These are phyloP conservation scores for Gavia stellata DNA, from an alignment of 2,113 vertebrate genomes.

Conservation along the genomic window DNA sequence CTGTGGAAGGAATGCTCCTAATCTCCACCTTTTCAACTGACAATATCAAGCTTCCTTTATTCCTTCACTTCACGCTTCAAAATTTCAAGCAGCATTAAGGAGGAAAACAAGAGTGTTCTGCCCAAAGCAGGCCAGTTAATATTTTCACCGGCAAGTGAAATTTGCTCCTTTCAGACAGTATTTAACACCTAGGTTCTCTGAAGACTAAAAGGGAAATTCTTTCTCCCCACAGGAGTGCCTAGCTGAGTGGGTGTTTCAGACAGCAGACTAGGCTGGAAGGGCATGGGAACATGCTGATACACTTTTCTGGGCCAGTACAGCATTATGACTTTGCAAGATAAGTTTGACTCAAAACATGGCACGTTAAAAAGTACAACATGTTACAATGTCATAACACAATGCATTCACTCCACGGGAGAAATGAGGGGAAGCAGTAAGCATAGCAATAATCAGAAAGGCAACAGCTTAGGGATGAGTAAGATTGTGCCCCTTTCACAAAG, in stretches of 20 bases:
- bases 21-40: not conserved
- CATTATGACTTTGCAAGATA: not conserved
- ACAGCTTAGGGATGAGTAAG: not conserved
- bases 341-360: not conserved
- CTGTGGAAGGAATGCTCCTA: not conserved
- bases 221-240: not conserved
- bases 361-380: not conserved
- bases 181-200: not conserved
- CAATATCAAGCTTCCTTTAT: not conserved
- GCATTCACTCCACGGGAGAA: not conserved
- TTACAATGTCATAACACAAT: not conserved
- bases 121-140: not conserved
- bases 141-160: not conserved
- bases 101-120: not conserved
- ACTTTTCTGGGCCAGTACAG: not conserved
- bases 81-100: not conserved
- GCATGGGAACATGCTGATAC: not conserved
- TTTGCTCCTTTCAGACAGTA: not conserved
- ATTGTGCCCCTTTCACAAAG: not conserved
- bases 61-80: not conserved
- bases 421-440: not conserved
- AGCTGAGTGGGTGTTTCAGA: not conserved
- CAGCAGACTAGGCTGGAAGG: not conserved
- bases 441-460: not conserved
- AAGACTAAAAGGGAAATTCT: not conserved